Conservation (phyloP, 2,113 vertebrate species). For the Leptobrachium ailaonicum region DNA sequence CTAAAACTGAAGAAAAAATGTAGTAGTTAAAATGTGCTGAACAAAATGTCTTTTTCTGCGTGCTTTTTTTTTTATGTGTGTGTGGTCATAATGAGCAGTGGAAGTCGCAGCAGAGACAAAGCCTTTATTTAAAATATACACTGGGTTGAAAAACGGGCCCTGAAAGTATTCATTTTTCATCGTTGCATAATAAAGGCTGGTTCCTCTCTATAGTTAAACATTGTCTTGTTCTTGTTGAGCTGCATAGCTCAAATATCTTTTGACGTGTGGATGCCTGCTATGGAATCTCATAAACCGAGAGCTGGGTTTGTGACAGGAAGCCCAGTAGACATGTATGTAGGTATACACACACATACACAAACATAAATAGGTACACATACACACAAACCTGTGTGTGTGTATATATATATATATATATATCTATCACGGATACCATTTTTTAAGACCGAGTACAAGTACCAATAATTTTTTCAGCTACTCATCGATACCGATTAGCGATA, state of each 20-base stretch:
- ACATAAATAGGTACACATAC: no score
- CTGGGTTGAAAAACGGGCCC: neutral
- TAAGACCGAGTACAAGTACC: no score
- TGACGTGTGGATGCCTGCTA: constrained; percentile 80
- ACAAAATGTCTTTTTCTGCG: neutral
- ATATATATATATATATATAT: no score
- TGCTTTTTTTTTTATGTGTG: no score
- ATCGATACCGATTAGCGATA: no score
- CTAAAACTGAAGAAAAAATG: neutral
- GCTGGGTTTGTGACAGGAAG: constrained; percentile 68
- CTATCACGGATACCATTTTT: no score
- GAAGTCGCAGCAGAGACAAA: neutral
- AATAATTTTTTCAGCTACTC: no score
- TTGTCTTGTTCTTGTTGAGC: constrained; percentile 72
- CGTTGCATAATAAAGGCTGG: neutral
- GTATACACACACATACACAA: no score
- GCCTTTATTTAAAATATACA: neutral
- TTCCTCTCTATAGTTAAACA: constrained; percentile 32
- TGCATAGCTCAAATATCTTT: constrained; percentile 81
- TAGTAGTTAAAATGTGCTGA: neutral
- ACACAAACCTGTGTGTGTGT: no score
- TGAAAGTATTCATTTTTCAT: accelerated
- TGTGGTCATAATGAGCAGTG: neutral
- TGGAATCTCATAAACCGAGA: constrained; percentile 76
- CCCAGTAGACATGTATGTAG: constrained; percentile 59